These are phyloP conservation scores for Tenualosa thibaudeaui DNA, from an alignment of 2,797 vertebrate genomes.

Conservation along the genomic window DNA sequence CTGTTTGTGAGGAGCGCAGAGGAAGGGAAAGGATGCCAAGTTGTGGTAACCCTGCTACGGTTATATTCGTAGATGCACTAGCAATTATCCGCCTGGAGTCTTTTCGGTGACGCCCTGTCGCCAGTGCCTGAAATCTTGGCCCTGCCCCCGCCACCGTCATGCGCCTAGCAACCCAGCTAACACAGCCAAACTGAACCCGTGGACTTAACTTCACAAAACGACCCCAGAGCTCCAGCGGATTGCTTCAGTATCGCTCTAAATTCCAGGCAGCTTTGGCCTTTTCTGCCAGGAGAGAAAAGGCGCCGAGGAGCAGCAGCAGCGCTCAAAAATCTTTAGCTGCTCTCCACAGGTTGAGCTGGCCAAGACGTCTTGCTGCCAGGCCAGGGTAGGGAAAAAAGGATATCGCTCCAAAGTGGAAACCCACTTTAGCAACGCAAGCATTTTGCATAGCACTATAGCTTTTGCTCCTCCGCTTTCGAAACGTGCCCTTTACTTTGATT, in stretches of 20 bases:
- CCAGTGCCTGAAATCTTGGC: slow-evolving; percentile 22
- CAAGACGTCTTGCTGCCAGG: background rate
- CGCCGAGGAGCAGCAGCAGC: background rate
- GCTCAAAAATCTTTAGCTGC: background rate
- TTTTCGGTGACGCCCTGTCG: slow-evolving; percentile 54
- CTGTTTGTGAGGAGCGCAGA: slow-evolving; percentile 29
- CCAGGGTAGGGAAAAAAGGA: background rate
- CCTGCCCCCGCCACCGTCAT: background rate
- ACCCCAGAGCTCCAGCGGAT: background rate
- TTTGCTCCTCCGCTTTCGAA: background rate
- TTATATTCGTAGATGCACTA: slow-evolving; percentile 63
- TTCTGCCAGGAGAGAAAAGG: background rate
- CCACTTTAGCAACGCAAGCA: background rate
- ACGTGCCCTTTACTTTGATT: slow-evolving; percentile 24
- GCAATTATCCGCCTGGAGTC: slow-evolving; percentile 65
- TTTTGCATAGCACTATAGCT: background rate
- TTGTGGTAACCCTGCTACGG: slow-evolving; percentile 48
- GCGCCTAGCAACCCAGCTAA: background rate
- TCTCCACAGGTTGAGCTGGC: background rate
- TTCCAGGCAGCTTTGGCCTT: background rate
- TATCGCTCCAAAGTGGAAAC: background rate
- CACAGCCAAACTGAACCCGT: background rate
- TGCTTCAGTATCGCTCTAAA: background rate
- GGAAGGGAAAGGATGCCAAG: slow-evolving; percentile 21
- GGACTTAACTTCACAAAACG: background rate